Conservation (phyloP, 1,140 invertebrate species). For the Oscheius sp. region DNA sequence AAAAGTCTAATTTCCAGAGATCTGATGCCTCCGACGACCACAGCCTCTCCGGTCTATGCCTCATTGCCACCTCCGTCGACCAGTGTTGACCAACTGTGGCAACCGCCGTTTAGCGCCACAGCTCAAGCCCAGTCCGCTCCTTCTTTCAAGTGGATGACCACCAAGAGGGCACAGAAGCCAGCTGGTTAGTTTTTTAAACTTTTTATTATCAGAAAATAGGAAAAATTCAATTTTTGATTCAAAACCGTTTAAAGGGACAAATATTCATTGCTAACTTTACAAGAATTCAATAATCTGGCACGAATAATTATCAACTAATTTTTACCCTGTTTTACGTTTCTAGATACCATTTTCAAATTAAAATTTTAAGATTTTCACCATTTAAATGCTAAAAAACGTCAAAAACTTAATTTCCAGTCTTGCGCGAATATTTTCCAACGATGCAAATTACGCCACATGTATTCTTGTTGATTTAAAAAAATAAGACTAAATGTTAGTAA, state of each 20-base stretch:
- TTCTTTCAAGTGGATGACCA: slow-evolving; percentile 42
- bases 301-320: not conserved
- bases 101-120: not conserved
- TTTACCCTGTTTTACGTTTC: not conserved
- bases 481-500: too few species aligned
- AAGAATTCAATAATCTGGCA: too few species aligned
- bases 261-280: not conserved
- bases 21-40: slow-evolving; percentile 10
- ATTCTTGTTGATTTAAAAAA: too few species aligned
- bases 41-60: slow-evolving; percentile 14
- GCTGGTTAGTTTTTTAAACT: slow-evolving; percentile 13
- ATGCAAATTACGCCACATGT: too few species aligned
- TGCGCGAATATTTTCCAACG: too few species aligned
- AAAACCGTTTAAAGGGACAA: not conserved
- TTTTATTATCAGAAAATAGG: slow-evolving; percentile 2
- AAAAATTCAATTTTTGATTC: slow-evolving; percentile 1
- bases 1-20: not conserved
- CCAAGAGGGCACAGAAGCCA: slow-evolving; percentile 33
- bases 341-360: not conserved
- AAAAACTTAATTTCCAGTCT: too few species aligned
- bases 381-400: not conserved
- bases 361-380: not conserved
- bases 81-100: slow-evolving; percentile 15
- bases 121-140: slow-evolving; percentile 11
- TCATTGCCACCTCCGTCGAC: slow-evolving; percentile 8